These are phyloP conservation scores for Sericinus montela DNA, from an alignment of 2,888 invertebrate genomes.

Conservation along the genomic window DNA sequence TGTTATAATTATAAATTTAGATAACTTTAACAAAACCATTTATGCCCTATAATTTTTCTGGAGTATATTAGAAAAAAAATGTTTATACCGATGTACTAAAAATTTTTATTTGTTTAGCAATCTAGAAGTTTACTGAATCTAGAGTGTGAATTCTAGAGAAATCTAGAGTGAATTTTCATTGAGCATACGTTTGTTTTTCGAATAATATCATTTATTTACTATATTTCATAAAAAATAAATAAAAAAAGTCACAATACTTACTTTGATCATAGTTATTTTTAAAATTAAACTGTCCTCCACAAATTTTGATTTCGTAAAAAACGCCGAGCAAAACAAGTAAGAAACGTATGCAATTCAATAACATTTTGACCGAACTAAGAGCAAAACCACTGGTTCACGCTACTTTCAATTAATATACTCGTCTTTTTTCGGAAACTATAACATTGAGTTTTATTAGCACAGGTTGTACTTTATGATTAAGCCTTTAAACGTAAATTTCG, in stretches of 20 bases:
- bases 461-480: background rate
- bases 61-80: no score
- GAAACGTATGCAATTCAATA: constrained; percentile 27
- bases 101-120: no score
- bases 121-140: no score
- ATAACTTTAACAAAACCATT: no score
- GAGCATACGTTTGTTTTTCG: no score
- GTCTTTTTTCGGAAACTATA: constrained; percentile 5
- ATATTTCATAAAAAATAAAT: no score
- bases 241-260: constrained; percentile 21
- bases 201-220: no score
- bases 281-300: constrained; percentile 29
- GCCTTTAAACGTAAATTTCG: background rate
- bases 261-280: constrained; percentile 20
- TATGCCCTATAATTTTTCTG: no score
- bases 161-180: no score
- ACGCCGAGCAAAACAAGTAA: constrained; percentile 26
- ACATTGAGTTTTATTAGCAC: background rate
- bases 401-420: constrained; percentile 26
- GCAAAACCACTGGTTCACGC: constrained; percentile 27
- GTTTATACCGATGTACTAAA: no score
- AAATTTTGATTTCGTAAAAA: constrained; percentile 24
- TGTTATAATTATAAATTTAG: no score
- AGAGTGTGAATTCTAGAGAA: no score
- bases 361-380: constrained; percentile 31